Base-by-base conservation (phyloP, 2,888 invertebrate genomes). In the Plagodis pulveraria region DNA sequence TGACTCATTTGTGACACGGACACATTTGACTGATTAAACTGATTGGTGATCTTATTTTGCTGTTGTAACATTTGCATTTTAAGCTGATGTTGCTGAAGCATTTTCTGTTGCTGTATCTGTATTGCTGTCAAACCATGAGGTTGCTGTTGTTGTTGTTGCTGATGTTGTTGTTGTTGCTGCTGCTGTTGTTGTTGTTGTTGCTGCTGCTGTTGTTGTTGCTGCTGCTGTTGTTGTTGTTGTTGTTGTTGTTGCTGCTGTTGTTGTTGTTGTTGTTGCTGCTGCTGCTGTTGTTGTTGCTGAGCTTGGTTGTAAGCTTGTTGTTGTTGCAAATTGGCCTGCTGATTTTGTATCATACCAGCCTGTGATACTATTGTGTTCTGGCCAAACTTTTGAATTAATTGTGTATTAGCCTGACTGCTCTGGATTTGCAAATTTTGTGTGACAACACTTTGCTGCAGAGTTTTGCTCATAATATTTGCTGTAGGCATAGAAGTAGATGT, bases 1-100 rank as follows among this genome's bases (percentile, higher is more conserved):
- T 92, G 93, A 45, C 82, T 83, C 72, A 91, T 87, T 73, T 93
- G 93, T 33, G 90, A 82, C 1, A 87, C 84, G 33, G 89, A 83
- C 0, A 87, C 84, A 70, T 87, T 91, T 8, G 87, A 80, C 65
- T 93, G 93, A 10, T 84, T 86, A 63, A 87, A 89, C 66, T 89
- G 89, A 46, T 62, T 67, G 33, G 35, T 32, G 48, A 67, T 58
- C 60, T 86, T 86, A 52, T 81, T 84, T 62, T 86, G 81, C 63
- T 88, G 89, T 58, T 88, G 89, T 63, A 93, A 66, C 87, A 91
- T 89, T 72, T 91, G 90, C 87, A 94, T 94, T 72, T 93, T 89
- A 6, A 94, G 81, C 62, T 94, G 94, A 60, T 94, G 94, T 74
- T 94, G 94, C 72, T 94, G 94, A 51, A 94, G 81, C 72, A 94